These are phyloP conservation scores for Xestia xanthographa DNA, from an alignment of 2,888 invertebrate species.

Conservation along the genomic window DNA sequence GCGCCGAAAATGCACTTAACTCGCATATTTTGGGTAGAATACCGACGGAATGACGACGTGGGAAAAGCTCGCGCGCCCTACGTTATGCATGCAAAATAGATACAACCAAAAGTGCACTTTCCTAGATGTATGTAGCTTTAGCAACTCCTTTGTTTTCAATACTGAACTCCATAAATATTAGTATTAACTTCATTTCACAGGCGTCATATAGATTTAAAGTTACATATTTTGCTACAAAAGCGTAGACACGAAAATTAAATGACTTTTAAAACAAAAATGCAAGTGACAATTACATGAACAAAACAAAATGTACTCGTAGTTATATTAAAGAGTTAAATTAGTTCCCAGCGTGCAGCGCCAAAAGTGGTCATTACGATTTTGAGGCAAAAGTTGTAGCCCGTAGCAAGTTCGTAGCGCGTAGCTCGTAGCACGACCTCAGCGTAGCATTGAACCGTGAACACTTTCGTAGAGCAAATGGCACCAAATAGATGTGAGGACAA, in stretches of 20 bases:
- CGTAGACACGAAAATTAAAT: neutral
- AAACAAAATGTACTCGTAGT: neutral
- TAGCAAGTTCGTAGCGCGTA: constrained; percentile 8
- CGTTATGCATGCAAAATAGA: constrained; percentile 49
- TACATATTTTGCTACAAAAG: neutral
- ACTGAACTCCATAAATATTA: neutral
- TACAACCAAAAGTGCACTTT: constrained; percentile 27
- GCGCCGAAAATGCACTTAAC: constrained; percentile 41
- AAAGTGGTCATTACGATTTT: constrained; percentile 32
- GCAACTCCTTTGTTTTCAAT: neutral
- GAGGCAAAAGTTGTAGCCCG: neutral
- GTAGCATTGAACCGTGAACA: constrained; percentile 52
- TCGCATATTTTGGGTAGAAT: constrained; percentile 29
- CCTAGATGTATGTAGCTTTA: constrained; percentile 14
- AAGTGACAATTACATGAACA: neutral
- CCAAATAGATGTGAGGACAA: constrained; percentile 32
- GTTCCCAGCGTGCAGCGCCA: constrained; percentile 8
- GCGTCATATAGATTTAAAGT: neutral
- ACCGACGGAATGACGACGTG: constrained; percentile 8
- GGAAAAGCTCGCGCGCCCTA: constrained; percentile 23
- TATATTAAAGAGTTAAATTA: constrained; percentile 19
- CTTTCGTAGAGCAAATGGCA: constrained; percentile 37
- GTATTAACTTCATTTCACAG: neutral
- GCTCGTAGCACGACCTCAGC: constrained; percentile 55
- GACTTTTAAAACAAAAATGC: constrained; percentile 22